A percentile compares a stretch with the other conserved stretches of the same genome.
phyloP scores from a whole-genome alignment of 2,797 vertebrate species.

The Zonotrichia albicollis region DNA sequence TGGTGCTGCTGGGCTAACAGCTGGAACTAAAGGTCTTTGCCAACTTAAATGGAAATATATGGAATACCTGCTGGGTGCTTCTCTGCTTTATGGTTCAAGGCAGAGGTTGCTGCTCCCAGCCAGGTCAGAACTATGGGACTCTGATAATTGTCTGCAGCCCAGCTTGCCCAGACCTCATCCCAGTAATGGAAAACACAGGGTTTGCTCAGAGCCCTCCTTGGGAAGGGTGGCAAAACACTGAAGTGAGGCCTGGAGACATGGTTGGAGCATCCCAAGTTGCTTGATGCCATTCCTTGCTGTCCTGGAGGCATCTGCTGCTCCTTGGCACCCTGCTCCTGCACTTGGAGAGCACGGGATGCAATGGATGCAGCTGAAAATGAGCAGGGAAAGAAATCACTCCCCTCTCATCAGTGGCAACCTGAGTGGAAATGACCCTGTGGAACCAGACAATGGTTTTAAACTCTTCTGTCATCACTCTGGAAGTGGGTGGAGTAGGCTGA shows the following conservation, averaged over 20 bases:
- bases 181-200: background rate
- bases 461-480: background rate
- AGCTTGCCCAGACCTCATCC: background rate
- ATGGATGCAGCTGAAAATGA: background rate
- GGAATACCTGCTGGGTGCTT: background rate
- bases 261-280: background rate
- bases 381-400: background rate
- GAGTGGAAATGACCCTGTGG: background rate
- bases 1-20: background rate
- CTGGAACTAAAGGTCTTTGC: background rate
- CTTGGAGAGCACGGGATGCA: background rate
- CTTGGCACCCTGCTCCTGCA: background rate
- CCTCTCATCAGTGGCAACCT: background rate
- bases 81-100: background rate
- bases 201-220: background rate
- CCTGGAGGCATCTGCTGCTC: background rate
- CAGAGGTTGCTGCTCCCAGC: background rate
- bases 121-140: no score
- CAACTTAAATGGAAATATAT: background rate
- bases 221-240: background rate
- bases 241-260: accelerated
- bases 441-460: background rate
- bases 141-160: background rate
- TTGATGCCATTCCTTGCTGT: background rate
- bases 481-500: background rate